Base-by-base conservation (phyloP, 2,888 invertebrate species). In the Drosophila atripex region DNA sequence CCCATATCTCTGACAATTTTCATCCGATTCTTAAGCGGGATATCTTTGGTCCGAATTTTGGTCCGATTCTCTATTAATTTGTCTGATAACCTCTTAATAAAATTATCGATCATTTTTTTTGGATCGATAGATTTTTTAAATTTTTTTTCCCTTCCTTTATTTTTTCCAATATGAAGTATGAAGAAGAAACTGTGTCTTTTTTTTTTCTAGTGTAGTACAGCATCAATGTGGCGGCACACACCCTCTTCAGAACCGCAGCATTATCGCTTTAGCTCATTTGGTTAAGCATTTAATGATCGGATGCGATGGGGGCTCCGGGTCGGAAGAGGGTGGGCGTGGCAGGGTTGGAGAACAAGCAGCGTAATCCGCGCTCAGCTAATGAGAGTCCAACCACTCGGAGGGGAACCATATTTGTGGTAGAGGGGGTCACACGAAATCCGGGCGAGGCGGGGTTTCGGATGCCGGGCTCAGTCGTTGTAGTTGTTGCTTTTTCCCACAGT, bases 201-300 rank as follows among this genome's bases (percentile, higher is more conserved):
- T 38, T 63, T 61, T 65, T 9, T 7, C 11, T 11, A 60, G 63
- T 64, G 53, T 11, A 28, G 9, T n/a, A 14, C 3, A 21, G 16
- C 39, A 45, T 45, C 72, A 63, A 32, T 45, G 21, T 35, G 45
- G 6, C 41, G 70, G 65, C 73, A 51, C 60, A 59, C 61, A 51
- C 72, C 70, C 68, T 63, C 39, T 53, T 53, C 49, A 61, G 43
- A 66, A 64, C 68, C 68, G 53, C 63, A 66, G 35, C 28, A 30
- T 45, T 32, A 68, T 54, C 46, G 46, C 64, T 47, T 57, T 50
- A 53, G 57, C 79, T 71, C 83, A 86, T 86, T 88, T 76, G 66
- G 75, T 69, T 83, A 73, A 76, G 77, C 69, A 80, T 80, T 88
- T 80, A 84, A 88, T 77, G 84, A 86, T 84, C 88, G 65, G 56